Evolutionary conservation across 2,888 invertebrate species (phyloP).

Genomic region (Sisyra nigra): DNA sequence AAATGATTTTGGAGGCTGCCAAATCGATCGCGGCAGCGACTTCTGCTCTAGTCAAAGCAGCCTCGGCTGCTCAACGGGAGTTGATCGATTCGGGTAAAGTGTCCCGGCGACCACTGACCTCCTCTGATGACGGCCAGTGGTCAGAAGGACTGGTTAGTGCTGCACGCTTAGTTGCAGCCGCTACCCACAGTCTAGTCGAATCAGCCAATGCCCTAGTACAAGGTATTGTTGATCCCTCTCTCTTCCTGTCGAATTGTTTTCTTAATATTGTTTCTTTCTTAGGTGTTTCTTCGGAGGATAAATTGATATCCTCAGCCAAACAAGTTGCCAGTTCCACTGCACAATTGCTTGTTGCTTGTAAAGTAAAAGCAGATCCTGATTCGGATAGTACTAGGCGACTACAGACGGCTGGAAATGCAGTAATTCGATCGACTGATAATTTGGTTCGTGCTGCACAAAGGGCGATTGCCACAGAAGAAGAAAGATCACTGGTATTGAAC

Average conservation of each 20-base stretch:
- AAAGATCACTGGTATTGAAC: constrained; percentile 78
- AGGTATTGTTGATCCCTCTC: constrained; percentile 28
- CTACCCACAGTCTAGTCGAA: constrained; percentile 94
- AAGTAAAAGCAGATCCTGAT: constrained; percentile 95
- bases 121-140: constrained; percentile 95
- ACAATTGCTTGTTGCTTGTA: constrained; percentile 93
- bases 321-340: constrained; percentile 96
- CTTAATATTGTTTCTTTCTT: constrained; percentile 13
- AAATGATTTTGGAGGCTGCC: constrained; percentile 96
- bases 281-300: constrained; percentile 73
- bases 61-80: constrained; percentile 92
- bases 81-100: constrained; percentile 85
- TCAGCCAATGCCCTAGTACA: constrained; percentile 94
- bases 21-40: constrained; percentile 96
- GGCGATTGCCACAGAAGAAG: constrained; percentile 83
- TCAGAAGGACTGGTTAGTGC: constrained; percentile 93
- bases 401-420: constrained; percentile 88
- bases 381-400: constrained; percentile 85
- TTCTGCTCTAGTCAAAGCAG: constrained; percentile 89
- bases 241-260: background rate
- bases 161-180: constrained; percentile 89
- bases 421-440: constrained; percentile 95
- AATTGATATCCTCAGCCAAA: constrained; percentile 89
- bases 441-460: constrained; percentile 87
- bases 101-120: constrained; percentile 61